Percentiles rank a stretch among this genome's conserved stretches.
These are phyloP conservation scores for Allacma fusca DNA, from an alignment of 2,888 invertebrate species.

Conservation along the genomic window DNA sequence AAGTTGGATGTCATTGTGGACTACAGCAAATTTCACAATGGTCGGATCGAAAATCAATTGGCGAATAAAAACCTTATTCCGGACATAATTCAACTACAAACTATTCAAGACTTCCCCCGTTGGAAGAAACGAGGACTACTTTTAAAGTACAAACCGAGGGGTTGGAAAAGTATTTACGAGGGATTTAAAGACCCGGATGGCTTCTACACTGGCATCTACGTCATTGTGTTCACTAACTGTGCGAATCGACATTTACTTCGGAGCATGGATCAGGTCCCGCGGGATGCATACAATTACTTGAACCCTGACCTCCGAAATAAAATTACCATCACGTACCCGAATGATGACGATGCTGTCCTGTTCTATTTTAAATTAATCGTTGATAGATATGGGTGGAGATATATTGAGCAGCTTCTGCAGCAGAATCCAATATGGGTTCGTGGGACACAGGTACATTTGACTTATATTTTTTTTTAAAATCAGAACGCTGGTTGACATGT, in stretches of 20 bases:
- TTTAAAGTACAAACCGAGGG: conserved; percentile 33
- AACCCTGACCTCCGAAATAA: conserved; percentile 44
- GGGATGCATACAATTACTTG: conserved; percentile 45
- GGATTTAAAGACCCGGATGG: conserved; percentile 40
- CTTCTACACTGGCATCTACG: conserved; percentile 25
- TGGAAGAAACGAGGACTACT: conserved; percentile 36
- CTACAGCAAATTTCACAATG: conserved; percentile 40
- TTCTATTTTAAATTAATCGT: conserved; percentile 44
- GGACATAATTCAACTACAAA: conserved; percentile 38
- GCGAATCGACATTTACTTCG: conserved; percentile 15
- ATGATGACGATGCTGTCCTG: conserved; percentile 50
- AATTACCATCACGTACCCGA: conserved; percentile 44
- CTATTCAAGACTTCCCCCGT: conserved; percentile 40
- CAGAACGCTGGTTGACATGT: too few species aligned
- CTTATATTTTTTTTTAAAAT: too few species aligned
- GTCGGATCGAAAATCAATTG: conserved; percentile 34
- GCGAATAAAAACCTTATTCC: conserved; percentile 29
- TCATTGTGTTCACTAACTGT: conserved; percentile 20
- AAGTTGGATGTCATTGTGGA: conserved; percentile 36
- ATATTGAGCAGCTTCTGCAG: conserved; percentile 26
- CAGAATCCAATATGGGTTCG: conserved; percentile 43
- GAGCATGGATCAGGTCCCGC: conserved; percentile 27
- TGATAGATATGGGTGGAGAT: conserved; percentile 48
- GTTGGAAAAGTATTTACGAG: conserved; percentile 22
- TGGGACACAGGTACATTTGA: conserved; percentile 36